A percentile compares a stretch with the other conserved stretches of the same genome.
Evolutionary conservation across 2,113 vertebrate species (phyloP).

Genomic region (Glaucomys volans): DNA sequence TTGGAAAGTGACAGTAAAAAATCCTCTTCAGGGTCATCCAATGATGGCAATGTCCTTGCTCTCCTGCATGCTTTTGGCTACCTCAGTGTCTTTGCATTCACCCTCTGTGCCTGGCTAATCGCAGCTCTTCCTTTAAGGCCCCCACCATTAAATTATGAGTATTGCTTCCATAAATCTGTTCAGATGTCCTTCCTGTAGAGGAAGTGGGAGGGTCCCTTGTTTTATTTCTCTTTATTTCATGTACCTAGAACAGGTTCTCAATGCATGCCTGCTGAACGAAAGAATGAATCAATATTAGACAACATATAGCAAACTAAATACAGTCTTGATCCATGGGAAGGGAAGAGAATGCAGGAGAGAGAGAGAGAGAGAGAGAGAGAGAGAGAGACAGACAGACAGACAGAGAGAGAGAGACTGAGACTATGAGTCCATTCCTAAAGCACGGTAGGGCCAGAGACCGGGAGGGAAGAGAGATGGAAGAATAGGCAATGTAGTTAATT

Average conservation of each 20-base stretch:
- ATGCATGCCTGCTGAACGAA: conserved; percentile 1
- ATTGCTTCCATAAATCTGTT: background rate
- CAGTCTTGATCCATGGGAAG: background rate
- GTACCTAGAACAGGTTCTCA: background rate
- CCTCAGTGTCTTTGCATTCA: background rate
- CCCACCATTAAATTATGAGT: background rate
- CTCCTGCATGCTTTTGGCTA: background rate
- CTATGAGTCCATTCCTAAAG: background rate
- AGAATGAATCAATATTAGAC: background rate
- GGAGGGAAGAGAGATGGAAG: background rate
- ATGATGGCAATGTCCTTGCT: background rate
- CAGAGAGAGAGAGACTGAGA: background rate
- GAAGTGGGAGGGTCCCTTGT: no score
- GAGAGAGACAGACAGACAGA: background rate
- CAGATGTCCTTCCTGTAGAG: background rate
- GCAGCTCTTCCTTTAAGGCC: background rate
- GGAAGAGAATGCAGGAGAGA: background rate
- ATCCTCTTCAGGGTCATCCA: background rate
- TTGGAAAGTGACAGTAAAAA: background rate
- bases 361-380: background rate
- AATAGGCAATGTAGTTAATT: background rate
- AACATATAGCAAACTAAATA: background rate
- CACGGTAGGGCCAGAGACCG: background rate
- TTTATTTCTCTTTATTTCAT: conserved; percentile 19
- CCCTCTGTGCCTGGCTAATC: background rate